Evolutionary conservation across 2,888 invertebrate genomes (phyloP), one percentile per base, ranked within the genome.

Genomic region (Tipula confusa): DNA sequence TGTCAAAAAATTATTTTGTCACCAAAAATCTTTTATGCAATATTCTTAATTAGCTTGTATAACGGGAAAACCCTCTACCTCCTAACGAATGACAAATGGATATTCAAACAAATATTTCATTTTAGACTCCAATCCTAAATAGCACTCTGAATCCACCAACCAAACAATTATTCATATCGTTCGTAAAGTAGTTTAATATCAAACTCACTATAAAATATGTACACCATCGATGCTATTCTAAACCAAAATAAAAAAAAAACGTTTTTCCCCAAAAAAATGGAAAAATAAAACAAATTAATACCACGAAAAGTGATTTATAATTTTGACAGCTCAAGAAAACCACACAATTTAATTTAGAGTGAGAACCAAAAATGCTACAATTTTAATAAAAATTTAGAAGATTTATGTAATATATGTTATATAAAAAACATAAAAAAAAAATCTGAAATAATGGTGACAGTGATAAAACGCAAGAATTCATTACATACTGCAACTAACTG

Each of bases 301-400:
- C 64, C 64, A 64, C 64, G 64, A 64, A 64, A 64, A 64, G 64
- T 64, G 64, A 64, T 64, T 64, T 64, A 64, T 64, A 64, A 64
- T 64, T 64, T 64, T 64, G 64, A 64, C 64, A 64, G 64, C 64
- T 64, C 9, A 64, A 64, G 64, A 64, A 64, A 64, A 64, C 64
- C 64, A 64, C 64, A 64, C 7, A 64, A 6, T 64, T 64, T 64
- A 64, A 64, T 64, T 64, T 64, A 24, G 64, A 24, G 9, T 9
- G 64, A 64, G 24, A 64, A 64, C 24, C 24, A 64, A 24, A 64
- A 64, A 64, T 64, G 24, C 1, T 24, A 24, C 9, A 64, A n/a
- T 24, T 24, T 64, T 64, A 43, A 43, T 64, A 64, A 18, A 64
- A n/a, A 7, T 43, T 43, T 43, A 43, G 18, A 64, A 64, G 64